Evolutionary conservation across 2,888 invertebrate species (phyloP).

Genomic region (Globia sparganii): DNA sequence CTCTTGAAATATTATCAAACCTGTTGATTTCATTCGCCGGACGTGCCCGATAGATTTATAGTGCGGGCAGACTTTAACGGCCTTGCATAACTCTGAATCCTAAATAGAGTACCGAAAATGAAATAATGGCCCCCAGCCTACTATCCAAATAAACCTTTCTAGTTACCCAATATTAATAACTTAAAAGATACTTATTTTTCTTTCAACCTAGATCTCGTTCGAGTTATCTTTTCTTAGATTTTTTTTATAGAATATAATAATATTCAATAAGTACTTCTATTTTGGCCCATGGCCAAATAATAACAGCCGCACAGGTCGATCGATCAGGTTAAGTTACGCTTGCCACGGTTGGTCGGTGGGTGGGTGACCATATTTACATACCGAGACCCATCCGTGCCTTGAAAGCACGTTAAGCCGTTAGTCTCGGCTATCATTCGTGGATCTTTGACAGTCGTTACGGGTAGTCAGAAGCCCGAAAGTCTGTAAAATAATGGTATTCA

Average conservation of each 20-base stretch:
- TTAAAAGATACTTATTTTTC: neutral
- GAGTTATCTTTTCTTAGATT: neutral
- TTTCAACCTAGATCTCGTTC: neutral
- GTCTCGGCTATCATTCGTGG: no score
- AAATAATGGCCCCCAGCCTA: slow-evolving; percentile 26
- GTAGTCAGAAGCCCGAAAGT: no score
- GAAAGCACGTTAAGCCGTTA: no score
- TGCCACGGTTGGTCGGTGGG: no score
- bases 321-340: no score
- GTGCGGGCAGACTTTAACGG: slow-evolving; percentile 38
- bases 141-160: slow-evolving; percentile 17
- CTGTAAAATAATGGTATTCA: no score
- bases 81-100: slow-evolving; percentile 45
- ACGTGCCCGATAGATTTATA: slow-evolving; percentile 52
- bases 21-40: slow-evolving; percentile 51
- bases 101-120: slow-evolving; percentile 48
- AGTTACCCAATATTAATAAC: slow-evolving; percentile 27
- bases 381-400: no score
- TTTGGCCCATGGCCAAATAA: no score
- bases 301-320: no score
- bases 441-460: no score
- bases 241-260: neutral
- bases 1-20: slow-evolving; percentile 28
- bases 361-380: no score
- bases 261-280: no score